Evolutionary conservation across 2,113 vertebrate genomes (phyloP).

Genomic region (Bubo blakistoni): DNA sequence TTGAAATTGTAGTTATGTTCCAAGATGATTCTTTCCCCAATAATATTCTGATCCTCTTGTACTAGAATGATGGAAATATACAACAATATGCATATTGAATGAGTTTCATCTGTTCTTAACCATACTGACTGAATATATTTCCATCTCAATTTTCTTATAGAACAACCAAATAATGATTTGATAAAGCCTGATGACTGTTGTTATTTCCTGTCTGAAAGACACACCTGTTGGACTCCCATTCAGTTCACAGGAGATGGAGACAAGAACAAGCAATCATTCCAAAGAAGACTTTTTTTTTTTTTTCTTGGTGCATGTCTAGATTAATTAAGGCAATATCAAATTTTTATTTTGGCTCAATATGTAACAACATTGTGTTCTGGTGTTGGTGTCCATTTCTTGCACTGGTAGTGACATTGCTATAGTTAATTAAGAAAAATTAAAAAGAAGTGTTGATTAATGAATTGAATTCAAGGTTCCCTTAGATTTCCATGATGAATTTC

Average conservation of each 20-base stretch:
- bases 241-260: not conserved
- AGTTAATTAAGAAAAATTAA: not conserved
- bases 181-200: not conserved
- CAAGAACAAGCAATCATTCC: slow-evolving; percentile 14
- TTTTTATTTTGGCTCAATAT: not conserved
- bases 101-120: not conserved
- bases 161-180: not conserved
- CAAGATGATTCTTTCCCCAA: not conserved
- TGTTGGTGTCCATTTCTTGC: not conserved
- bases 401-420: not conserved
- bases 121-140: not conserved
- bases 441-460: not conserved
- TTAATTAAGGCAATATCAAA: not conserved
- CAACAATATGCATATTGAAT: not conserved
- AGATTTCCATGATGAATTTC: not conserved
- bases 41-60: not conserved
- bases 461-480: not conserved
- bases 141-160: not conserved
- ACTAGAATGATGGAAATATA: not conserved
- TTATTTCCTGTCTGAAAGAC: slow-evolving; percentile 4
- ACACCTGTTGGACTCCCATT: slow-evolving; percentile 16
- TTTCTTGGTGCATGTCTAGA: not conserved
- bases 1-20: not conserved
- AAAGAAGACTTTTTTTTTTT: not conserved
- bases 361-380: not conserved